These are phyloP conservation scores for Bombus pyrosoma DNA, from an alignment of 1,140 invertebrate species.

Conservation along the genomic window DNA sequence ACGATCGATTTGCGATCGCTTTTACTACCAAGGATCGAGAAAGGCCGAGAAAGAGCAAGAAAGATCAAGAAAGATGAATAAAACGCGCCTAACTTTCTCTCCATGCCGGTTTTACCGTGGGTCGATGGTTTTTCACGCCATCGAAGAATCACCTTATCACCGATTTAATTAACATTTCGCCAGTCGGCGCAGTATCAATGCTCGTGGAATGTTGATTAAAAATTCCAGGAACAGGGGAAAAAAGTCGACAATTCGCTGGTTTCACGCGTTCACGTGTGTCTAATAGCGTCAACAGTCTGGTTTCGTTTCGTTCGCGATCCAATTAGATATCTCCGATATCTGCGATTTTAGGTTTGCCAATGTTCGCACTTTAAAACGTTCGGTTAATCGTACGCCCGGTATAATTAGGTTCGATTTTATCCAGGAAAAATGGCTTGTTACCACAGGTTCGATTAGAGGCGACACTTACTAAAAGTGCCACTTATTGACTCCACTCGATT, in stretches of 20 bases:
- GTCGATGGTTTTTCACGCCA: neutral
- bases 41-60: too few species aligned
- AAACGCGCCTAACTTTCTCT: neutral
- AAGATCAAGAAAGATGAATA: neutral
- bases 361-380: neutral
- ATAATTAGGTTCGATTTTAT: neutral
- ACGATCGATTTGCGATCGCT: neutral
- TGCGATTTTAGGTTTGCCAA: neutral
- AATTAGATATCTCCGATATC: neutral
- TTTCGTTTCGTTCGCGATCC: slow-evolving; percentile 6
- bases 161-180: slow-evolving; percentile 12
- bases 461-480: slow-evolving; percentile 4
- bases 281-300: neutral
- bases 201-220: slow-evolving; percentile 23
- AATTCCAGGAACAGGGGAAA: neutral
- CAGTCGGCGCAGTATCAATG: neutral
- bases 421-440: neutral
- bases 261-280: neutral
- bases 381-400: neutral
- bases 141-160: neutral
- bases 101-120: neutral
- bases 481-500: neutral
- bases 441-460: neutral
- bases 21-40: neutral
- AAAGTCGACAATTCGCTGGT: neutral